Base-by-base conservation (phyloP, 2,797 vertebrate genomes). In the Molossus alvarezi region DNA sequence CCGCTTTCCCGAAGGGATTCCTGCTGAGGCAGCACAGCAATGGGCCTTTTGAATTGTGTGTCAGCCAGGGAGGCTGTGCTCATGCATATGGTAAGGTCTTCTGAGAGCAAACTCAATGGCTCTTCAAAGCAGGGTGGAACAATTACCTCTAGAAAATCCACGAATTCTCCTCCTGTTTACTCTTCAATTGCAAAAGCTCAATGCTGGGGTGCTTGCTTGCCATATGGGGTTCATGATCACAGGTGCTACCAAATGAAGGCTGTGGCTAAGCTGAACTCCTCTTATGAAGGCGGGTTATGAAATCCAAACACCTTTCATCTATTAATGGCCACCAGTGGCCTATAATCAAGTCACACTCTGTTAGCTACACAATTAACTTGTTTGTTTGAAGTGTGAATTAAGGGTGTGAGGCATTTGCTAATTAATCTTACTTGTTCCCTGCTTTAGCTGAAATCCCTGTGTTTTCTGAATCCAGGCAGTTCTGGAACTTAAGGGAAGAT, bases 331-430 rank as follows among this genome's bases (percentile, higher is more conserved):
- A 95, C 97, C 84, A 48, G 96, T 91, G 97, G 97, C 95, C 95
- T 92, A 69, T 95, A 87, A 96, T 95, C 97, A 91, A 96, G 97
- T 91, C 97, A 90, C 83, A 90, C 92, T 96, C 95, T 75, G 95
- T 97, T 95, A 97, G 94, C 89, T 93, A 29, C 95, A 93, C 97
- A 94, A 94, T 97, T 89, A 95, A 64, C 95, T 91, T 97, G 92
- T 97, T 96, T 96, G 93, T 97, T 97, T 97, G 96, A 97, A 97
- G 96, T 95, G 89, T 45, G 95, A 97, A 97, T 96, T 93, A 97
- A 97, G 96, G 94, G 84, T 95, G 95, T 77, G 85, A 91, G 93
- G 91, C 85, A 53, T 90, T 91, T 95, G 88, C 96, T 97, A 93
- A 97, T 95, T 94, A 95, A 96, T 87, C 91, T 81, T 93, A 17